These are phyloP conservation scores for Takifugu ocellatus DNA, from an alignment of 2,797 vertebrate species.

Conservation along the genomic window DNA sequence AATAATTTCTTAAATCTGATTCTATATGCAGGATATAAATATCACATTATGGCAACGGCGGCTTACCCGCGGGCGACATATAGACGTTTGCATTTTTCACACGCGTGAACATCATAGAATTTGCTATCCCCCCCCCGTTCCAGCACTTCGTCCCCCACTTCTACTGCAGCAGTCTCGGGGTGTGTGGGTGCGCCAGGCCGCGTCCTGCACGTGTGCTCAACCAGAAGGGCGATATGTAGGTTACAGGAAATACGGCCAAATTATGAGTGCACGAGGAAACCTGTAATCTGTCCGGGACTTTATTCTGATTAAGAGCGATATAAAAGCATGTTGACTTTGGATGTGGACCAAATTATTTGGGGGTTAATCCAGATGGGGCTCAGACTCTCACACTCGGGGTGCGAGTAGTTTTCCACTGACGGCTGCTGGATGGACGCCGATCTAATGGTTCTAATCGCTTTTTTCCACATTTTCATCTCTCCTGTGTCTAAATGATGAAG, in stretches of 20 bases:
- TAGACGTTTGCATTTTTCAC: constrained; percentile 6
- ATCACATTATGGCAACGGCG: constrained; percentile 25
- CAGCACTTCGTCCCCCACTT: constrained; percentile 19
- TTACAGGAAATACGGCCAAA: background rate
- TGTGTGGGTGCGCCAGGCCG: constrained; percentile 33
- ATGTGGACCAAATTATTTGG: background rate
- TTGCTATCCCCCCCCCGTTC: constrained; percentile 34
- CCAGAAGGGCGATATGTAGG: constrained; percentile 8
- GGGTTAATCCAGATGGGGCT: constrained; percentile 7
- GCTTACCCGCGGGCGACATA: constrained; percentile 31
- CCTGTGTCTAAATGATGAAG: constrained; percentile 1
- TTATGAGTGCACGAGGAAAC: background rate
- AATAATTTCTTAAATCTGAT: constrained; percentile 40
- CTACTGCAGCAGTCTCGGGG: constrained; percentile 3
- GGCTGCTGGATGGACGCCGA: constrained; percentile 43
- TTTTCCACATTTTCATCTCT: constrained; percentile 30
- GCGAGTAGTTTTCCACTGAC: constrained; percentile 63
- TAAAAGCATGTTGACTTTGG: background rate
- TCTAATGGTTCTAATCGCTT: constrained; percentile 28
- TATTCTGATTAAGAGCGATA: constrained; percentile 1
- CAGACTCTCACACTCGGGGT: constrained; percentile 21
- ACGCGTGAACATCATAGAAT: constrained; percentile 13
- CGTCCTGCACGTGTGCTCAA: constrained; percentile 17
- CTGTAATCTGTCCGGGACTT: background rate
- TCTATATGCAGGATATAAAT: constrained; percentile 36